Evolutionary conservation across 2,113 vertebrate species (phyloP), one percentile per base, ranked within the genome.

Genomic region (Oxyura jamaicensis): DNA sequence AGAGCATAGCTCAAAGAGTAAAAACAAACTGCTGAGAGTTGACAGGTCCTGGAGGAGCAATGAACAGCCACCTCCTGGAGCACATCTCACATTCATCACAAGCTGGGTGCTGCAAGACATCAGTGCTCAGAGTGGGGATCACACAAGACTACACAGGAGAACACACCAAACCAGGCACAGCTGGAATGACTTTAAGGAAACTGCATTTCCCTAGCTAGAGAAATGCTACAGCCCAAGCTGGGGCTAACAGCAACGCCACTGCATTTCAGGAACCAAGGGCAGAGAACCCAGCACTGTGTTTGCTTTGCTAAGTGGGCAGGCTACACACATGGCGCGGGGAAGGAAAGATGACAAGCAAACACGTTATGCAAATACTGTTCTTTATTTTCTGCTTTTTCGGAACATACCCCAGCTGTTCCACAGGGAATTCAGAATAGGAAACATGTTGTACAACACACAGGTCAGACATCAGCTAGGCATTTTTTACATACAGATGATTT

Each of bases 371-470:
- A 89, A 18, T 29, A 66, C 42, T 69, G 81, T 10, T 92, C 44
- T 96, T 97, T 97, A 97, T 93, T 94, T 91, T 92, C 76, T 82
- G 72, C 13, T 23, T 50, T 63, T 80, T 53, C 72, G 72, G 91
- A 93, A 88, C 35, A 56, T 39, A 55, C 26, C 63, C 28, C 39
- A 81, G 71, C 71, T 95, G 84, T 86, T 93, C 67, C 91, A n/a
- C 26, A 25, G 35, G 21, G 44, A 79, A 55, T 15, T 72, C 39
- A n/a, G 66, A 93, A 66, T 8, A 87, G 74, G 86, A 42, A 83
- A 96, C 67, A 10, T 56, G 46, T 60, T 46, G 44, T 46, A 66
- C 62, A 56, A 65, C 28, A 50, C 2, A 83, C 1, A 66, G 59
- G 33, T 86, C 60, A 91, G 89, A 83, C 63, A 31, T 10, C 28